Conservation (phyloP, 1,140 invertebrate species). For the Phocides pigmalion region DNA sequence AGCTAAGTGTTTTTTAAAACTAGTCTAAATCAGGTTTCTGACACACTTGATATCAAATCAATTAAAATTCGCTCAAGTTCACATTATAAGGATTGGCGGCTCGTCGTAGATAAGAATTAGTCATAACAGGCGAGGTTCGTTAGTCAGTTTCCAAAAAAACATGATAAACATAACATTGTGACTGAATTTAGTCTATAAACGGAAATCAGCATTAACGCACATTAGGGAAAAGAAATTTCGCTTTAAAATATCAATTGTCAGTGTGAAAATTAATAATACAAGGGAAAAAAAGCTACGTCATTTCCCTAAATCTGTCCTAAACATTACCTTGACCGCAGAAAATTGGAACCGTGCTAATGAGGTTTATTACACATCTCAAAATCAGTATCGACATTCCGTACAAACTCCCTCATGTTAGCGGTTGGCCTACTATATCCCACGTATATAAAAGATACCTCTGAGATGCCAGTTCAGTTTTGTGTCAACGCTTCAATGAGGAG, state of each 20-base stretch:
- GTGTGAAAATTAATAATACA: not conserved
- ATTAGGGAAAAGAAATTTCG: too few relatives aligned
- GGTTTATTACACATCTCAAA: conserved; percentile 73
- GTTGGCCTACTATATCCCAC: conserved; percentile 71
- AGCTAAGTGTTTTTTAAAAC: not conserved
- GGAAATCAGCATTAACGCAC: too few relatives aligned
- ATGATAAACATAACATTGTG: too few relatives aligned
- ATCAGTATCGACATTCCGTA: conserved; percentile 59
- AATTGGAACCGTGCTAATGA: conserved; percentile 71
- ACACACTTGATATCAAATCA: not conserved
- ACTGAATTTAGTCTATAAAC: too few relatives aligned
- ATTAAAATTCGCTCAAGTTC: conserved; percentile 19
- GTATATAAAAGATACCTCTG: conserved; percentile 72
- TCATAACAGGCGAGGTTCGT: not conserved
- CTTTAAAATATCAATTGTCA: not conserved
- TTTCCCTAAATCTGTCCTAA: conserved; percentile 22
- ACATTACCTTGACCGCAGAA: conserved; percentile 72
- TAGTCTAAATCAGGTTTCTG: not conserved
- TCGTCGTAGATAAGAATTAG: conserved; percentile 31
- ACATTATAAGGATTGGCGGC: conserved; percentile 11
- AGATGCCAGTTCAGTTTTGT: conserved; percentile 63
- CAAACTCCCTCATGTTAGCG: conserved; percentile 65
- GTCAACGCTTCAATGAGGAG: conserved; percentile 58
- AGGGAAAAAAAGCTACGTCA: not conserved
- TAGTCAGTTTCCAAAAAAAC: not conserved